Evolutionary conservation across 2,113 vertebrate species (phyloP).

Genomic region (Tupaia chinensis): DNA sequence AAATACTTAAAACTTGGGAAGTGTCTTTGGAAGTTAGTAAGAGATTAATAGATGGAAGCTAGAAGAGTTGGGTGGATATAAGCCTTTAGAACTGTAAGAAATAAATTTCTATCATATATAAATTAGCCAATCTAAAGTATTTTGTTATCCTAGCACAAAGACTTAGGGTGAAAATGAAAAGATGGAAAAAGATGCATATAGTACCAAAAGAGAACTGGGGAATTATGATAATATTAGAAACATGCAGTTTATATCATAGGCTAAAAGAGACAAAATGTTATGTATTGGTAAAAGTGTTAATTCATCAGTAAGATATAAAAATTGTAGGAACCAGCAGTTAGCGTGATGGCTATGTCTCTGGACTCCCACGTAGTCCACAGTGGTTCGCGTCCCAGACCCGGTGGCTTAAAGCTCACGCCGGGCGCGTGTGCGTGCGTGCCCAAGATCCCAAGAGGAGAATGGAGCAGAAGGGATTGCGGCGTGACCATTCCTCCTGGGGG

Average conservation of each 20-base stretch:
- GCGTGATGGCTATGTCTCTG: too few species aligned
- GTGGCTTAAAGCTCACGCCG: too few species aligned
- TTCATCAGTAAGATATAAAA: background rate
- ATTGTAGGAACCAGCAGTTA: too few species aligned
- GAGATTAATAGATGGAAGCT: background rate
- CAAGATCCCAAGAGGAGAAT: too few species aligned
- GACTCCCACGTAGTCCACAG: too few species aligned
- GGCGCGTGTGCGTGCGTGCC: too few species aligned
- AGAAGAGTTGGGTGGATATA: background rate
- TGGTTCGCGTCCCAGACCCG: too few species aligned
- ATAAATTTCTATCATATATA: too few species aligned
- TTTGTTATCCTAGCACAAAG: background rate
- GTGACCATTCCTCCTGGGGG: too few species aligned
- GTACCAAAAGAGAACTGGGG: background rate
- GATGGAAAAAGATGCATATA: background rate
- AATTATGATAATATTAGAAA: background rate
- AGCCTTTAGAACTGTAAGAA: too few species aligned
- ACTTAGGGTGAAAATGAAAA: background rate
- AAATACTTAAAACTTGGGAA: background rate
- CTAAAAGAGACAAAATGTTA: background rate
- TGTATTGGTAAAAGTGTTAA: background rate
- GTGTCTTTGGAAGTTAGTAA: background rate
- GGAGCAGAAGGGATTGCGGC: too few species aligned
- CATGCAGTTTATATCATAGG: background rate
- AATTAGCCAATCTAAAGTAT: background rate